Evolutionary conservation across 2,113 vertebrate genomes (phyloP).

Genomic region (Eurystomus gularis): DNA sequence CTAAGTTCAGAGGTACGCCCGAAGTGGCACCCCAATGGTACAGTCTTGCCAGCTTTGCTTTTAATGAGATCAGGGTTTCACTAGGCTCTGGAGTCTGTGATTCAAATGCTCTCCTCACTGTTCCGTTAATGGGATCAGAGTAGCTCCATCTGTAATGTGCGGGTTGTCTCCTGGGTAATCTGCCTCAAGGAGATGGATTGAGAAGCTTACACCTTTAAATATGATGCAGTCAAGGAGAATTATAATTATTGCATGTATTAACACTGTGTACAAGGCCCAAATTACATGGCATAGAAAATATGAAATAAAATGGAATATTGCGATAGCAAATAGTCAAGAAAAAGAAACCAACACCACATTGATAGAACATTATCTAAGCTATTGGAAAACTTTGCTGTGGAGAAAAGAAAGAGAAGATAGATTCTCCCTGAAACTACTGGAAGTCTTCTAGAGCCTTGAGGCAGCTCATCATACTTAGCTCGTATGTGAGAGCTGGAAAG

Average conservation of each 20-base stretch:
- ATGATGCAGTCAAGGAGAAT: conserved; percentile 73
- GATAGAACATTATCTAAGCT: neutral
- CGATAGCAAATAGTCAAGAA: neutral
- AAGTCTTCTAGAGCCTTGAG: neutral
- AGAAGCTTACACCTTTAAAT: conserved; percentile 72
- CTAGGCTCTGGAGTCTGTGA: conserved; percentile 60
- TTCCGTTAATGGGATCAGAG: conserved; percentile 72
- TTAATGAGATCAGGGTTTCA: conserved; percentile 71
- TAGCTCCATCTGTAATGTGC: conserved; percentile 60
- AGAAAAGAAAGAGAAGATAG: neutral
- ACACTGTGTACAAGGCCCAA: conserved; percentile 41
- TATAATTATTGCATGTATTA: conserved; percentile 74
- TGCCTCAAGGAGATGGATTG: conserved; percentile 68
- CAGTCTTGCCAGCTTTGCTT: conserved; percentile 38
- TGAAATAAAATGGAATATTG: conserved; percentile 22
- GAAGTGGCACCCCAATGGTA: conserved; percentile 43
- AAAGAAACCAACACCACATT: neutral
- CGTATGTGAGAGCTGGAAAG: neutral
- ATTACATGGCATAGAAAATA: conserved; percentile 53
- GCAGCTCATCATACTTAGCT: neutral
- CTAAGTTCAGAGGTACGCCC: conserved; percentile 42
- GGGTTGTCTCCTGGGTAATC: conserved; percentile 68
- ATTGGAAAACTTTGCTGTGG: conserved; percentile 5
- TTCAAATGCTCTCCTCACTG: conserved; percentile 55
- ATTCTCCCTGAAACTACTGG: neutral